A percentile compares a stretch with the other conserved stretches of the same genome.
phyloP scores from a whole-genome alignment of 2,113 vertebrate species.

The Marcusenius ussheri region DNA sequence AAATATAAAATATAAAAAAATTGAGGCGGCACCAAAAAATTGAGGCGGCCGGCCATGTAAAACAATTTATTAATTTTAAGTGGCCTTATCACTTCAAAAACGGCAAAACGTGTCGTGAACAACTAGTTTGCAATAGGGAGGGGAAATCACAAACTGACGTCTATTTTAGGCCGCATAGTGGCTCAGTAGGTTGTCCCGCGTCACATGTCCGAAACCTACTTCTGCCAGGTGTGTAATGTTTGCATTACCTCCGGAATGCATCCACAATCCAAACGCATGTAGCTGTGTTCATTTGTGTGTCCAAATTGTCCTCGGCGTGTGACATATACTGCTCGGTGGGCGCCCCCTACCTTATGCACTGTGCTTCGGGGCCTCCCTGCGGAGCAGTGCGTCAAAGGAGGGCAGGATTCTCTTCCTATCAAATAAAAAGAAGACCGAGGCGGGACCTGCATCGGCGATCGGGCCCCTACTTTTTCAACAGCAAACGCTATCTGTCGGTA shows the following conservation, averaged over 20 bases:
- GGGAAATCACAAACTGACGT: not conserved
- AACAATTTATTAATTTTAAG: no score
- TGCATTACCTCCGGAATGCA: not conserved
- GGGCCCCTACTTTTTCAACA: not conserved
- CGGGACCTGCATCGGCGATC: not conserved
- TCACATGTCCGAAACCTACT: not conserved
- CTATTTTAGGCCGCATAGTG: not conserved
- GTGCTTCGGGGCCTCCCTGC: not conserved
- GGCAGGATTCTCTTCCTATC: not conserved
- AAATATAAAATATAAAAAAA: no score
- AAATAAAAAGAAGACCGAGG: not conserved
- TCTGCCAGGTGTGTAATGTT: not conserved
- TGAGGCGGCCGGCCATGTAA: no score
- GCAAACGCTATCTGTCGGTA: not conserved
- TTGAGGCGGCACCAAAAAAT: no score
- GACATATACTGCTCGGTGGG: not conserved
- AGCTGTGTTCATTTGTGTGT: not conserved
- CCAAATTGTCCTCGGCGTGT: not conserved
- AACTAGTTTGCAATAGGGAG: not conserved
- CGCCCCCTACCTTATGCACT: not conserved
- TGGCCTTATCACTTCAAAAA: not conserved
- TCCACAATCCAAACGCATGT: not conserved
- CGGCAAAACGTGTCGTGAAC: not conserved
- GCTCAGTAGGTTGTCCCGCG: not conserved
- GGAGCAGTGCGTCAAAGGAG: not conserved